Base-by-base conservation (phyloP, 2,888 invertebrate species). In the Trypoxylon attenuatum region DNA sequence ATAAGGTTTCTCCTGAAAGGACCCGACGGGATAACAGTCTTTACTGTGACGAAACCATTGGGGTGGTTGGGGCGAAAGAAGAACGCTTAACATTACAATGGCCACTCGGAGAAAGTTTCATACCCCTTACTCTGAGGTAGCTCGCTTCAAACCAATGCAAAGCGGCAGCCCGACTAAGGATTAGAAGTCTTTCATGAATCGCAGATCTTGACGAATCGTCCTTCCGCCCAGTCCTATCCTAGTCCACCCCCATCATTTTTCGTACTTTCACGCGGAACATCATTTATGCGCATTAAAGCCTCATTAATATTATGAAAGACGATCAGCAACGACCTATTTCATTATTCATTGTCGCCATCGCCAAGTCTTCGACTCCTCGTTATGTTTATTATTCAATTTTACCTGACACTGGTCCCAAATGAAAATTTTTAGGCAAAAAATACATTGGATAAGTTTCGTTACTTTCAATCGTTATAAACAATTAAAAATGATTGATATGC, bases 121-220 rank as follows among this genome's bases (percentile, higher is more conserved):
- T 56, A 33, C 51, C 58, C 52, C 58, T 58, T 18, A n/a, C 42
- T 22, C 25, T 38, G 5, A 16, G 22, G 47, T 46, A 45, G 22
- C 46, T 25, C 39, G 21, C 16, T 39, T 33, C 16, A n/a, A 69
- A 65, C 70, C 67, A 63, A 76, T 75, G 77, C 62, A 69, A 75
- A 80, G 76, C 65, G 63, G 69, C 69, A 73, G 69, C 65, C 67
- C 68, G 72, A 77, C 71, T 65, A 69, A 79, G 78, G 80, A 81
- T 82, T 80, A 81, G 71, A 76, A 79, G 77, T 79, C 81, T 79
- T 80, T 82, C 80, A 82, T 80, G 78, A 81, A 77, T 80, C 77
- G 59, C 71, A 78, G 76, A 82, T 81, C 82, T 77, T 82, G 82
- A 83, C 81, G 79, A 83, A 83, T 83, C 77, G 80, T 70, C 54